These are phyloP conservation scores for Jordanella pulchra DNA, from an alignment of 2,797 vertebrate species.

Conservation along the genomic window DNA sequence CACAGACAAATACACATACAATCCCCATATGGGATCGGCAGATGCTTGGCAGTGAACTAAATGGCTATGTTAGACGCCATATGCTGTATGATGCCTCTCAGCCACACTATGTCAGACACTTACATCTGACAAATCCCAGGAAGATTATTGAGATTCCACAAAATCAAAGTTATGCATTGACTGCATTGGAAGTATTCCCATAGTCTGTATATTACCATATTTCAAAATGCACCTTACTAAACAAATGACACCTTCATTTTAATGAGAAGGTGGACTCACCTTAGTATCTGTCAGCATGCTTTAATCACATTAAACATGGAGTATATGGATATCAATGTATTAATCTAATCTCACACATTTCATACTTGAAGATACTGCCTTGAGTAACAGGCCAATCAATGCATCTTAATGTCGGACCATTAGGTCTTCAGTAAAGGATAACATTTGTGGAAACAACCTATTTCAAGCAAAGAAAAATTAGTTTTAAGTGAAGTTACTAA, in stretches of 20 bases:
- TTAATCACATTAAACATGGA: slow-evolving; percentile 22
- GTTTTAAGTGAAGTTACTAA: slow-evolving; percentile 35
- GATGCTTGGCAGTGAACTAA: slow-evolving; percentile 75
- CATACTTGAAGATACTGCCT: slow-evolving; percentile 40
- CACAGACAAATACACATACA: slow-evolving; percentile 49
- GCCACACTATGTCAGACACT: slow-evolving; percentile 57
- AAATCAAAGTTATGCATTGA: slow-evolving; percentile 23
- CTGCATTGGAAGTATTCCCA: neutral
- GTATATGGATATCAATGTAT: slow-evolving; percentile 21
- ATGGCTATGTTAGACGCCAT: slow-evolving; percentile 73
- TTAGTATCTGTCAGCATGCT: slow-evolving; percentile 1
- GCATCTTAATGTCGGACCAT: slow-evolving; percentile 77
- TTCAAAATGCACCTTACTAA: slow-evolving; percentile 9
- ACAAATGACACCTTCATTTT: slow-evolving; percentile 3
- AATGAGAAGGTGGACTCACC: slow-evolving; percentile 4
- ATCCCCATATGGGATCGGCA: slow-evolving; percentile 75
- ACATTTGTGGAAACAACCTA: slow-evolving; percentile 68
- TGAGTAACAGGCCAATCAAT: slow-evolving; percentile 72
- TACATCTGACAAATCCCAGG: slow-evolving; percentile 60
- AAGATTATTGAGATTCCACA: slow-evolving; percentile 37
- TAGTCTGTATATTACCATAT: slow-evolving; percentile 2
- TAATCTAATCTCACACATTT: slow-evolving; percentile 41
- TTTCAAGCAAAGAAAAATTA: slow-evolving; percentile 57
- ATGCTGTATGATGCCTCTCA: slow-evolving; percentile 64
- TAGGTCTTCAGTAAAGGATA: slow-evolving; percentile 66